These are phyloP conservation scores for Oncorhynchus kisutch DNA, from an alignment of 2,113 vertebrate species.

Conservation along the genomic window DNA sequence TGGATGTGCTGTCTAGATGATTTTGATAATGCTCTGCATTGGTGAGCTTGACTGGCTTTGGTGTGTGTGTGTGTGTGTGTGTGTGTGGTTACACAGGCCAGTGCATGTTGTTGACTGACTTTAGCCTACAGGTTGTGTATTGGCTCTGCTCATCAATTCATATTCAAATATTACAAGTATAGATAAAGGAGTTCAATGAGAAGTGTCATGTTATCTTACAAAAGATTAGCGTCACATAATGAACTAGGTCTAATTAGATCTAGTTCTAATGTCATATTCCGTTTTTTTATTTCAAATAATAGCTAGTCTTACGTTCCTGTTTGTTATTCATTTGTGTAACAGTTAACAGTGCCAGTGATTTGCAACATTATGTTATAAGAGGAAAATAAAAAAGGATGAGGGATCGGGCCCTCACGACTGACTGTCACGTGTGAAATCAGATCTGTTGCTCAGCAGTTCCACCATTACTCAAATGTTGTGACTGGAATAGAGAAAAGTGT, in stretches of 20 bases:
- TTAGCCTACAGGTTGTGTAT: background rate
- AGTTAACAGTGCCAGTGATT: background rate
- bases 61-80: conserved; percentile 34
- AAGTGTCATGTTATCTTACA: background rate
- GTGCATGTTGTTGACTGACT: background rate
- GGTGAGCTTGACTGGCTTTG: conserved; percentile 1
- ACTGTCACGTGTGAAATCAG: too few relatives aligned
- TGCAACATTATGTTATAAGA: background rate
- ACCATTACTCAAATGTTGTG: too few relatives aligned
- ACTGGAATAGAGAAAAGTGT: too few relatives aligned
- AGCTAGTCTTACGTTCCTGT: too few relatives aligned
- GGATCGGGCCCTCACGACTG: too few relatives aligned
- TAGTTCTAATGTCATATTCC: too few relatives aligned
- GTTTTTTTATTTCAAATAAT: too few relatives aligned
- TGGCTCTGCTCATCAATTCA: background rate
- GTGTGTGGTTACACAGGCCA: conserved; percentile 33
- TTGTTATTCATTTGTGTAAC: too few relatives aligned
- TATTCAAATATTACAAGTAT: background rate
- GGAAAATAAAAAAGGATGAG: too few relatives aligned
- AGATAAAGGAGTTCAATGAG: background rate
- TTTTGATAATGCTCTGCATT: conserved; percentile 27
- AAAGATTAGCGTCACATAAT: too few relatives aligned
- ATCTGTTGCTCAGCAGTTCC: too few relatives aligned
- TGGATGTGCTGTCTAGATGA: background rate
- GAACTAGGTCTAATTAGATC: too few relatives aligned